Evolutionary conservation across 37 sponge, comb jelly and placozoan species (phyloP), one percentile per base, ranked within the genome.

Genomic region (Crambe crambe): DNA sequence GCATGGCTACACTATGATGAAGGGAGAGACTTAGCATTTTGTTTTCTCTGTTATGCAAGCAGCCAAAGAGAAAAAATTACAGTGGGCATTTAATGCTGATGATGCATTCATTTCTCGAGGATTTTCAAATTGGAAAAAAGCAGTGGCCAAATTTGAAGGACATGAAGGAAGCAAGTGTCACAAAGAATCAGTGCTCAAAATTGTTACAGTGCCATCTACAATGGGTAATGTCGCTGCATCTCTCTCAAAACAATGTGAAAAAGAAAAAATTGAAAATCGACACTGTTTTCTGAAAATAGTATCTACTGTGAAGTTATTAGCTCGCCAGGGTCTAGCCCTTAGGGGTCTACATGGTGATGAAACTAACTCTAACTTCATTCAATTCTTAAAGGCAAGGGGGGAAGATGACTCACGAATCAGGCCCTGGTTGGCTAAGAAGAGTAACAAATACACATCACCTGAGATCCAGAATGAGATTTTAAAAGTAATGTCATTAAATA

Each of bases 381-480:
- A 83, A 42, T 63, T 84, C 25, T 54, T 86, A 56, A 81, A 80
- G n/a, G n/a, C n/a, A n/a, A n/a, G n/a, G n/a, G n/a, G n/a, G 56
- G 30, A n/a, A 76, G 81, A 76, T 57, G 90, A 85, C 36, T 73
- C 64, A 21, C 38, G 80, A 51, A 51, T 83, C 42, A 62, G 25
- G 5, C 23, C 63, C 22, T 87, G 88, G 88, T 60, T 87, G 29
- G 35, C n/a, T 21, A 43, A 83, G 61, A 89, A 83, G 72, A 74
- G 70, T 3, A 37, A 85, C 32, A 85, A 85, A 42, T 93, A 93
- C 44, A 80, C 68, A 23, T 85, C 84, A 29, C 39, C 67, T 39
- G 79, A 81, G 51, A 81, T 76, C 15, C 88, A 80, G 64, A 88
- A 88, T 72, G 89, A 77, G 40, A 76, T 88, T 27, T 56, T 82